These are phyloP conservation scores for Nycticryphes semicollaris DNA, from an alignment of 2,113 vertebrate genomes.

Conservation along the genomic window DNA sequence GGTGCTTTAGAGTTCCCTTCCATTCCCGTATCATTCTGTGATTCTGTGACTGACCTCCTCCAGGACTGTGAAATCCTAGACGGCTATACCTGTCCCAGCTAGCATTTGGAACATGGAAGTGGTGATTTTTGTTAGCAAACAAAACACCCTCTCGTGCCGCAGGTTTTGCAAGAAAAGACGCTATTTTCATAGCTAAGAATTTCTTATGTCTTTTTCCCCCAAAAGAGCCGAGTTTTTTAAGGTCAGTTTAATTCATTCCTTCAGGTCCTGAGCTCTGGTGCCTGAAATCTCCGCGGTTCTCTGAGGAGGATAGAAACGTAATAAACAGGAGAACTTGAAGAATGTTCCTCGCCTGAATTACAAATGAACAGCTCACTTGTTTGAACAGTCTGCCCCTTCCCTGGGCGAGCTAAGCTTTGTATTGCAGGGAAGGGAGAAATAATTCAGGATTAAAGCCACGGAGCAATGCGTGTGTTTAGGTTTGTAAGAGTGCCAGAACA, in stretches of 20 bases:
- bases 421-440: background rate
- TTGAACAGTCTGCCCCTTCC: background rate
- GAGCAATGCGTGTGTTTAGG: background rate
- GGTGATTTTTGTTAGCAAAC: background rate
- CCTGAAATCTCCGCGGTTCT: background rate
- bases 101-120: background rate
- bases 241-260: background rate
- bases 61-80: accelerated
- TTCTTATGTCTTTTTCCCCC: background rate
- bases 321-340: background rate
- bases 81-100: background rate
- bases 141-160: accelerated
- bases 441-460: conserved; percentile 3
- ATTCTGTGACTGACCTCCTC: background rate
- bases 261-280: background rate
- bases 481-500: background rate
- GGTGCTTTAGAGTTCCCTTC: too few relatives aligned
- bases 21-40: too few relatives aligned
- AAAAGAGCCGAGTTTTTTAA: background rate
- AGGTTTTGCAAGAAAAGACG: accelerated
- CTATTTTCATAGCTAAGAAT: background rate
- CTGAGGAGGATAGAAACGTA: background rate
- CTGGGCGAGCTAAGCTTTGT: background rate
- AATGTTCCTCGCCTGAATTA: background rate
- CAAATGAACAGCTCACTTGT: background rate